Base-by-base conservation (phyloP, 2,113 vertebrate genomes). In the Helogale parvula region DNA sequence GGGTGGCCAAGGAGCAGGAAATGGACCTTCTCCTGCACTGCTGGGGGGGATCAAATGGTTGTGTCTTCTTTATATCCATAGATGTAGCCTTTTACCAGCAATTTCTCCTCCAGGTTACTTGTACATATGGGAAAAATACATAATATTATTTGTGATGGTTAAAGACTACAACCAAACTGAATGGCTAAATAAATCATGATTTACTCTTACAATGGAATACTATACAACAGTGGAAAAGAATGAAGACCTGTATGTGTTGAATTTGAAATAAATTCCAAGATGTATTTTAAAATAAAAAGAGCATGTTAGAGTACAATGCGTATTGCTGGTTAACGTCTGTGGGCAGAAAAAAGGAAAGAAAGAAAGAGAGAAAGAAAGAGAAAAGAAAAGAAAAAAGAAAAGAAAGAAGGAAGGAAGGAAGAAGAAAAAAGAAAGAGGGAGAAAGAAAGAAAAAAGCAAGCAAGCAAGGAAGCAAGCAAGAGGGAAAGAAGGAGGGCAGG, bases 231-330 rank as follows among this genome's bases (percentile, higher is more conserved):
- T 38, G 79, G 21, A 85, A 92, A 66, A 77, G 33, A 95, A 63
- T 13, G 25, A 63, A 83, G 6, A n/a, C 27, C 10, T 74, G 0
- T 23, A 23, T n/a, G 3, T 38, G 12, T 27, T 21, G 74, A 92
- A 93, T 80, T 54, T 35, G 72, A 95, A 95, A 94, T 5, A 7
- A 93, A 45, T 92, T 89, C 31, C 16, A 84, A 94, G 33, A 54
- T 17, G 29, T 10, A 52, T 6, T 72, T 0, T 85, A 65, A 90
- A 93, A 41, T 84, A 47, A 80, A 47, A 94, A 57, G 25, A 57
- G 19, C 17, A 96, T 81, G 11, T 10, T 47, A 19, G 29, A 88
- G 29, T 57, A 17, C 17, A 77, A 11, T 47, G 33, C 4, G 13
- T 85, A n/a, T 50, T 68, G 5, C 66, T 79, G n/a, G 5, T 41